Evolutionary conservation across 2,888 invertebrate genomes (phyloP).

Genomic region (Peribatodes rhomboidaria): DNA sequence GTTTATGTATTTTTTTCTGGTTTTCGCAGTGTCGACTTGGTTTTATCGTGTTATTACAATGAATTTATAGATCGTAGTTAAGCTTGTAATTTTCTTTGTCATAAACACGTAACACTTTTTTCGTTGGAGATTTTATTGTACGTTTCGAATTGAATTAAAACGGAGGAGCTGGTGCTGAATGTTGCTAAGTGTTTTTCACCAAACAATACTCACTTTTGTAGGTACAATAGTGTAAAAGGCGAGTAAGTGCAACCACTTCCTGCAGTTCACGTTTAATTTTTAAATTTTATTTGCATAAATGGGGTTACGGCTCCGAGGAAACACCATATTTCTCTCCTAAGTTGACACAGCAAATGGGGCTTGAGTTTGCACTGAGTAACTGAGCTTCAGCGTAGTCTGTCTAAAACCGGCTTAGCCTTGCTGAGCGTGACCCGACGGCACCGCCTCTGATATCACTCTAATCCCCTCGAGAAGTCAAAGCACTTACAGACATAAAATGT

Average conservation of each 20-base stretch:
- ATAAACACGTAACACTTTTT: slow-evolving; percentile 45
- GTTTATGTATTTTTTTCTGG: slow-evolving; percentile 65
- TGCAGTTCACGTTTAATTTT: background rate
- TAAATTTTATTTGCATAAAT: slow-evolving; percentile 15
- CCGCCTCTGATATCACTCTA: slow-evolving; percentile 52
- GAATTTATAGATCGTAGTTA: slow-evolving; percentile 59
- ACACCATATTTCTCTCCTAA: slow-evolving; percentile 31
- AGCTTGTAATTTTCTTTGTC: slow-evolving; percentile 52
- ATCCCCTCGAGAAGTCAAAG: slow-evolving; percentile 51
- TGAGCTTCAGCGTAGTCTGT: slow-evolving; percentile 44
- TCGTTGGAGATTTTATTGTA: slow-evolving; percentile 41
- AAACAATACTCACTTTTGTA: background rate
- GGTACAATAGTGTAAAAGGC: too few species aligned
- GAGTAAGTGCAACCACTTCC: background rate
- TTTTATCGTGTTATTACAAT: slow-evolving; percentile 64
- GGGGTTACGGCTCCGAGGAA: slow-evolving; percentile 13
- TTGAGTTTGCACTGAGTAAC: slow-evolving; percentile 46
- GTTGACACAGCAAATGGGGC: slow-evolving; percentile 45
- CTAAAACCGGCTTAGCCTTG: slow-evolving; percentile 50
- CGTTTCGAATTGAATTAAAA: slow-evolving; percentile 37
- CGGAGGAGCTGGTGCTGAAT: slow-evolving; percentile 11
- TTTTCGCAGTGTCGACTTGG: slow-evolving; percentile 57
- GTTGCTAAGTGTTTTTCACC: background rate
- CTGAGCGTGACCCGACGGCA: slow-evolving; percentile 51
- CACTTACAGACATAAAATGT: slow-evolving; percentile 53